Evolutionary conservation across 2,888 invertebrate species (phyloP), one percentile per base, ranked within the genome.

Genomic region (Spilarctia lutea): DNA sequence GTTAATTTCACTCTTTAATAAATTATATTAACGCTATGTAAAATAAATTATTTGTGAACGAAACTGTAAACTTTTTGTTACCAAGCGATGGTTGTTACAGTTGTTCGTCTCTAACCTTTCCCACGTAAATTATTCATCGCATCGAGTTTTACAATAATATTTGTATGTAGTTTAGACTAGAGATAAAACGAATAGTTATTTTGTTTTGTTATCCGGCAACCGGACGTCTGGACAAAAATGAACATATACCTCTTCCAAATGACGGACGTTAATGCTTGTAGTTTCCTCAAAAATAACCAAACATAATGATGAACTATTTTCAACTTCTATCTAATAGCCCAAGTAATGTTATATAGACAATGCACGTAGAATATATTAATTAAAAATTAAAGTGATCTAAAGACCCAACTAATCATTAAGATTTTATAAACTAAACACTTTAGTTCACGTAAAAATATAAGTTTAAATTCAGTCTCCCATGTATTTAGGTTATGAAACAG

Each of bases 101-200:
- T 89, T 91, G 92, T 87, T 84, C 81, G 83, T 84, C 80, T 82
- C 78, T 79, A 89, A 87, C 87, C 76, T 88, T 90, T 92, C 91
- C 90, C 92, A 92, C 86, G 90, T 92, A 87, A 93, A 93, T 92
- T 84, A 93, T 93, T 93, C 91, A 93, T 91, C 84, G 87, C 82
- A 85, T 82, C 80, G 85, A 88, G 87, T 86, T 89, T 87, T 82
- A 86, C 86, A 89, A 91, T 88, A 91, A 90, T 86, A 88, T 78
- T 84, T 77, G 74, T 84, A 76, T 76, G 68, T 83, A 81, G 79
- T 80, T 75, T 76, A 60, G 48, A 45, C 33, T 56, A n/a, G 3
- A n/a, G 52, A 56, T 56, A 11, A 56, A 56, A 56, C 52, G n/a
- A 11, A n/a, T 56, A 56, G 52, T 24, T 56, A n/a, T 56, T 56